phyloP scores from a whole-genome alignment of 53 echinoderm and acorn worm species.

The Hippasteria phrygiana region DNA sequence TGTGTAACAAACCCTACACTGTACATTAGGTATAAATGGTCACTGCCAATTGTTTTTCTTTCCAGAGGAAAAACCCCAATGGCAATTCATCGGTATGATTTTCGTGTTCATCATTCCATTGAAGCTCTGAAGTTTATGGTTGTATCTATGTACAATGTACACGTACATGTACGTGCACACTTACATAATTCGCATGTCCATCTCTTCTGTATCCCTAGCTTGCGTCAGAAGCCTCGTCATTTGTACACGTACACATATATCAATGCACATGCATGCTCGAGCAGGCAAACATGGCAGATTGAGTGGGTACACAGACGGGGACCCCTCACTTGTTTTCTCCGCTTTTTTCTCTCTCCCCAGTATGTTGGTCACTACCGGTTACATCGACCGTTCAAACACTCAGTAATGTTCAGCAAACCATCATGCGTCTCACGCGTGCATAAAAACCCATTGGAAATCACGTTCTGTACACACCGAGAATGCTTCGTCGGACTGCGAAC shows the following conservation, averaged over 20 bases:
- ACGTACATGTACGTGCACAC: too few species aligned
- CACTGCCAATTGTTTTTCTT: too few species aligned
- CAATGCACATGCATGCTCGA: neutral
- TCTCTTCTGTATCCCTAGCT: too few species aligned
- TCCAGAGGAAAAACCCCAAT: too few species aligned
- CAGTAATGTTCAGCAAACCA: constrained; percentile 7
- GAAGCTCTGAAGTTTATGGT: too few species aligned
- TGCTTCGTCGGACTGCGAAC: constrained; percentile 34
- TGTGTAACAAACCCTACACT: too few species aligned
- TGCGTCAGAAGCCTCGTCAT: neutral
- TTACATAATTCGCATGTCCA: too few species aligned
- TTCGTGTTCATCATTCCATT: too few species aligned
- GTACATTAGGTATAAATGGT: too few species aligned
- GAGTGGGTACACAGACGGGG: neutral
- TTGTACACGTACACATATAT: neutral
- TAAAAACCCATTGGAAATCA: constrained; percentile 10
- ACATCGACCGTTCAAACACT: neutral
- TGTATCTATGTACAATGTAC: too few species aligned
- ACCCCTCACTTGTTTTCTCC: neutral
- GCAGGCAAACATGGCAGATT: neutral
- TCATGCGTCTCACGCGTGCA: neutral
- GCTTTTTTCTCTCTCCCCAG: neutral
- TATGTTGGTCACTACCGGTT: constrained; percentile 10
- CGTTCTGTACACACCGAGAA: constrained; percentile 38
- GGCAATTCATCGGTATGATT: too few species aligned